Evolutionary conservation across 1,140 invertebrate genomes (phyloP).

Genomic region (Drosophila obscura): DNA sequence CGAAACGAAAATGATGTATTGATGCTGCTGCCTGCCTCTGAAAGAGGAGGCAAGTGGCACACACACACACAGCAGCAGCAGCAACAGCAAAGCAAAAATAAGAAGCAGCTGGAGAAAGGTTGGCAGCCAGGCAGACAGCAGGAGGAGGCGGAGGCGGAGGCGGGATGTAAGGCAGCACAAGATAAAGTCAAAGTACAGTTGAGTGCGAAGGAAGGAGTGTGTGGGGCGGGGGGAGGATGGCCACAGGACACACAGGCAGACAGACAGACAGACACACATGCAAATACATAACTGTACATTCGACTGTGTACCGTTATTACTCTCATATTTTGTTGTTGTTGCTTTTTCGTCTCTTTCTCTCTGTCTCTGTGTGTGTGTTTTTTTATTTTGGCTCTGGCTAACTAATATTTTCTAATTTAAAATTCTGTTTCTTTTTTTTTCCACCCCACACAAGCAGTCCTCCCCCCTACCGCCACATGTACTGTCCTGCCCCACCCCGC

Average conservation of each 20-base stretch:
- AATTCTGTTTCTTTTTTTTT: slow-evolving; percentile 82
- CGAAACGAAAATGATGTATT: slow-evolving; percentile 81
- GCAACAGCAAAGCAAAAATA: slow-evolving; percentile 20
- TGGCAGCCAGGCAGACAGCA: slow-evolving; percentile 2
- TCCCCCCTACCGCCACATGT: too few relatives aligned
- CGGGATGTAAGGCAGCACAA: neutral
- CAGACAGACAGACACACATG: slow-evolving; percentile 39
- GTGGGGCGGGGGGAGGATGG: neutral
- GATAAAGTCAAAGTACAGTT: neutral
- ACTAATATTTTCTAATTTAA: slow-evolving; percentile 82
- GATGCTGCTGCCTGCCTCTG: slow-evolving; percentile 41
- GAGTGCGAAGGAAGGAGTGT: neutral
- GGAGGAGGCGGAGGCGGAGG: neutral
- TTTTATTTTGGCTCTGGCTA: slow-evolving; percentile 31
- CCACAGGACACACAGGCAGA: neutral
- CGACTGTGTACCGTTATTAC: slow-evolving; percentile 12
- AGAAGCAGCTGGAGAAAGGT: slow-evolving; percentile 26
- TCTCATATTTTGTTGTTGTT: slow-evolving; percentile 6
- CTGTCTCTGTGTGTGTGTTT: too few relatives aligned
- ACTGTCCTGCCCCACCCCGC: neutral
- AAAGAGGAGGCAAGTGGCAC: slow-evolving; percentile 17
- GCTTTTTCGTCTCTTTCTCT: neutral
- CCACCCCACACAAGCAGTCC: slow-evolving; percentile 19
- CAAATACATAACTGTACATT: slow-evolving; percentile 73
- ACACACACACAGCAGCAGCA: slow-evolving; percentile 22